phyloP scores from a whole-genome alignment of 2,113 vertebrate species.

The Galeopterus variegatus region DNA sequence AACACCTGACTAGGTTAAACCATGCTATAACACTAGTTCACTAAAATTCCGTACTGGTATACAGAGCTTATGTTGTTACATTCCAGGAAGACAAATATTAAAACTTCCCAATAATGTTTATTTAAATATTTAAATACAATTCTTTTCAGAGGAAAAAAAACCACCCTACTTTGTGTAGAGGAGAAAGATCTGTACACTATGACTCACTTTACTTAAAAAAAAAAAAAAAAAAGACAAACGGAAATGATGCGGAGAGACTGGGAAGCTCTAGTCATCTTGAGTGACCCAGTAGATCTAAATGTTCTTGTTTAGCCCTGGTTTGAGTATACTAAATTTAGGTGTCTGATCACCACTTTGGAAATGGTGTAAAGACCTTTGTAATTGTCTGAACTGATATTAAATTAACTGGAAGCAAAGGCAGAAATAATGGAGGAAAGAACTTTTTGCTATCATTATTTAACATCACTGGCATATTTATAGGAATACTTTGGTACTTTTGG shows the following conservation, averaged over 20 bases:
- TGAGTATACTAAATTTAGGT: constrained; percentile 72
- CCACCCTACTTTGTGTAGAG: constrained; percentile 48
- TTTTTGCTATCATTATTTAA: neutral
- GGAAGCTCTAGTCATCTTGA: constrained; percentile 68
- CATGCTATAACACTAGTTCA: neutral
- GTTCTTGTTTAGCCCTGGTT: constrained; percentile 59
- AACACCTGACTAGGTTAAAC: constrained; percentile 23
- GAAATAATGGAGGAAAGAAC: neutral
- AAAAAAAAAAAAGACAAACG: constrained; percentile 36
- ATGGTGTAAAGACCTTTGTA: constrained; percentile 60
- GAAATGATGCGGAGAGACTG: constrained; percentile 66
- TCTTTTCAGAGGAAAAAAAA: neutral
- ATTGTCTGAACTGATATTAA: constrained; percentile 34
- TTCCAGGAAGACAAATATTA: constrained; percentile 1
- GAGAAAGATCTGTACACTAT: constrained; percentile 63
- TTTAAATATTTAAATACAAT: constrained; percentile 41
- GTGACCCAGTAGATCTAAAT: constrained; percentile 63
- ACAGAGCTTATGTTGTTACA: neutral
- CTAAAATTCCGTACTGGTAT: neutral
- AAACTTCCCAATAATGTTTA: constrained; percentile 25
- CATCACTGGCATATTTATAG: neutral
- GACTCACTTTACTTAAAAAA: constrained; percentile 70
- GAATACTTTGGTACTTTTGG: neutral
- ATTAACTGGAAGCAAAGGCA: constrained; percentile 30
- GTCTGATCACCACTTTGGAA: constrained; percentile 60